Conservation (phyloP, 1,140 invertebrate genomes). For the Heliconius congener region DNA sequence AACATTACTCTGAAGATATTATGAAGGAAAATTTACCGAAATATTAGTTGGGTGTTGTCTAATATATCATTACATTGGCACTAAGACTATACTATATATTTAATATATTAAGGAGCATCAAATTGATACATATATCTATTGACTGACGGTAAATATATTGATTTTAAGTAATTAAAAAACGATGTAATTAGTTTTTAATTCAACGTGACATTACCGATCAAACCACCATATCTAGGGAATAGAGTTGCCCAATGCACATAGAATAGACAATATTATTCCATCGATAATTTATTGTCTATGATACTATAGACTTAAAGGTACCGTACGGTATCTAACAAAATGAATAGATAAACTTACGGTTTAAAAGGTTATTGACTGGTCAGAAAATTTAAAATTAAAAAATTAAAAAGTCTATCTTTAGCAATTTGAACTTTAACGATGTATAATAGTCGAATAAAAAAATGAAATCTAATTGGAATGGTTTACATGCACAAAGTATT, state of each 20-base stretch:
- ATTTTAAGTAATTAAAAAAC: constrained; percentile 5
- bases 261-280: background rate
- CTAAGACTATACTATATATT: background rate
- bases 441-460: too few species aligned
- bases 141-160: background rate
- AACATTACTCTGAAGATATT: background rate
- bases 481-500: too few species aligned
- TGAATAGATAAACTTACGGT: background rate
- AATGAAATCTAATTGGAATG: too few species aligned
- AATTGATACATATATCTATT: background rate
- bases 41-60: background rate
- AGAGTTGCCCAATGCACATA: background rate
- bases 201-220: constrained; percentile 40
- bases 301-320: background rate
- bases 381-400: too few species aligned
- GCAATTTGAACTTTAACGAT: too few species aligned
- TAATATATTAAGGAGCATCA: background rate
- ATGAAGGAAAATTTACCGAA: background rate
- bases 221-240: constrained; percentile 23
- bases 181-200: constrained; percentile 23
- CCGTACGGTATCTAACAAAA: background rate
- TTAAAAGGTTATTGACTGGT: too few species aligned
- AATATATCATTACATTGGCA: background rate
- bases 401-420: too few species aligned
- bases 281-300: background rate